A percentile compares a stretch with the other conserved stretches of the same genome.
Evolutionary conservation across 2,888 invertebrate species (phyloP).

Genomic region (Rhagonycha fulva): DNA sequence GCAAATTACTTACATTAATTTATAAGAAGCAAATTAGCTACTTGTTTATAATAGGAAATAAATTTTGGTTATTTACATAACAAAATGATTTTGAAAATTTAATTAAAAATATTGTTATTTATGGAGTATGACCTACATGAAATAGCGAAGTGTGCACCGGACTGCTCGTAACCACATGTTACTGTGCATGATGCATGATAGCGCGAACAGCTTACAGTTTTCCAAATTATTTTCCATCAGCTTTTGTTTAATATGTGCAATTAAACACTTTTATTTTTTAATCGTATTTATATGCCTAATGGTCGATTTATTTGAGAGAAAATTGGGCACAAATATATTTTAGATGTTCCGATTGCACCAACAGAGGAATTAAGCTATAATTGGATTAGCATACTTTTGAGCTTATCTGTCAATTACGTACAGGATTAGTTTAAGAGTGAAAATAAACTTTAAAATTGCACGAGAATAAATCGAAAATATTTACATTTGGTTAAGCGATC

Average conservation of each 20-base stretch:
- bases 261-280: not conserved
- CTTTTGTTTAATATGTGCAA: slow-evolving; percentile 1
- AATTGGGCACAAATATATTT: not conserved
- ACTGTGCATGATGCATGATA: slow-evolving; percentile 24
- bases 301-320: not conserved
- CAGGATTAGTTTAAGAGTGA: not conserved
- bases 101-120: slow-evolving; percentile 33
- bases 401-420: not conserved
- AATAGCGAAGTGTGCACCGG: slow-evolving; percentile 17
- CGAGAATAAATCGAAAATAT: not conserved
- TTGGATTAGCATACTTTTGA: not conserved
- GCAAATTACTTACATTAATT: not conserved
- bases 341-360: not conserved
- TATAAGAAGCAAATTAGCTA: not conserved
- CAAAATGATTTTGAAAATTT: slow-evolving; percentile 26
- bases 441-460: not conserved
- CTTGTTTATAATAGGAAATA: not conserved
- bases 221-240: slow-evolving; percentile 24
- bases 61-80: not conserved
- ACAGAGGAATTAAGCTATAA: not conserved
- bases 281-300: too few relatives aligned
- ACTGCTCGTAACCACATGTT: slow-evolving; percentile 27
- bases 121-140: slow-evolving; percentile 32
- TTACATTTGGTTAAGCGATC: not conserved
- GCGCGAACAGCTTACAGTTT: slow-evolving; percentile 20